Percentiles rank a stretch among this genome's conserved stretches.
phyloP scores from a whole-genome alignment of 92 coral and sea anemone species.

The Parazoanthus swiftii region DNA sequence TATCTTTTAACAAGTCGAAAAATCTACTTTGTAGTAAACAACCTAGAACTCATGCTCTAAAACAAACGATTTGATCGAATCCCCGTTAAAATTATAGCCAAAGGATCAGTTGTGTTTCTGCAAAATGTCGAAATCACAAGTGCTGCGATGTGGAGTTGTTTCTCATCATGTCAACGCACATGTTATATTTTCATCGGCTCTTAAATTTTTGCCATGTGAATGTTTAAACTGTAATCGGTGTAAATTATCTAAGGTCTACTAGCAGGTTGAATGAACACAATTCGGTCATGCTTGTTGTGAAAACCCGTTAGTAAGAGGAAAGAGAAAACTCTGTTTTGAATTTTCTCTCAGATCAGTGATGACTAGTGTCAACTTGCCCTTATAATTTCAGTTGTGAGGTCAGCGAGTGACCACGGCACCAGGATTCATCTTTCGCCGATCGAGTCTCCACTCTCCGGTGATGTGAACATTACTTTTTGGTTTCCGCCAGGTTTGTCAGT shows the following conservation, averaged over 20 bases:
- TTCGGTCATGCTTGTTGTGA: background rate
- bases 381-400: slow-evolving; percentile 9
- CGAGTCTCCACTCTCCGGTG: slow-evolving; percentile 56
- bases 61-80: background rate
- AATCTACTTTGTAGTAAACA: background rate
- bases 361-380: background rate
- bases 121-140: background rate
- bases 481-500: slow-evolving; percentile 54
- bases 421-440: background rate
- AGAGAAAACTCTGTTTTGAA: background rate
- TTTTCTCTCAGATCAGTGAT: background rate
- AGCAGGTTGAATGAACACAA: slow-evolving; percentile 44
- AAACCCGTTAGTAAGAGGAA: background rate
- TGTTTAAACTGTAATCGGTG: slow-evolving; percentile 63
- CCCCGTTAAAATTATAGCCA: too few species aligned
- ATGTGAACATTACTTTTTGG: slow-evolving; percentile 65
- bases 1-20: background rate
- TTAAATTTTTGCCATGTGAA: background rate
- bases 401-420: background rate
- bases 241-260: slow-evolving; percentile 51
- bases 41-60: background rate
- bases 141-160: background rate
- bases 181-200: slow-evolving; percentile 18
- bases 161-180: background rate
- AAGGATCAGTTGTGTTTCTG: background rate